Base-by-base conservation (phyloP, 2,797 vertebrate species). In the Chlorospingus semifuscus region DNA sequence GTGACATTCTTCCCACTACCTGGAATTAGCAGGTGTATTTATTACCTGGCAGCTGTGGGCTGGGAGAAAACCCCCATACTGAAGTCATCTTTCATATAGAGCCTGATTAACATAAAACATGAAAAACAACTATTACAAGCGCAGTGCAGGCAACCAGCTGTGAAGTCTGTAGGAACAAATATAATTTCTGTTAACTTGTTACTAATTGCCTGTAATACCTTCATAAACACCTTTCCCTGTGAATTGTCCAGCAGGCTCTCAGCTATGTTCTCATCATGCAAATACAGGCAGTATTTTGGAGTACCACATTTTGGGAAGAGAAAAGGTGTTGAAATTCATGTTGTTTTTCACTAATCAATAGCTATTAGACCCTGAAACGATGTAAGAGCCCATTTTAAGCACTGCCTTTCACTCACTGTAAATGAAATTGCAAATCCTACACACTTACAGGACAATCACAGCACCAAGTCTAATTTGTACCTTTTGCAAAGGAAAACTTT, bases 41-140 rank as follows among this genome's bases (percentile, higher is more conserved):
- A 53, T 71, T 90, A 83, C 41, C 82, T 64, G 68, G 68, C 75
- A 87, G 84, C 81, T 80, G 47, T 65, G 57, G 71, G 71, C 8
- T 69, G 75, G 56, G 32, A 83, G 71, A 93, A 92, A 76, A 84
- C 15, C 20, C 24, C 34, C 71, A 74, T 37, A 46, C 44, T 84
- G 50, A 70, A 87, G 75, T 80, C 15, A 79, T 55, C 55, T 76
- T 70, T 84, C 65, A 85, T 37, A 71, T 27, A 53, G 41, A 88
- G 80, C 13, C 53, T 78, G 50, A 77, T 74, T 83, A 88, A 83
- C 29, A 21, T 36, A 44, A 87, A 65, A 34, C 32, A 74, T 9
- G 18, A 89, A 82, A 85, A 90, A 87, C 49, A 86, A 72, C 61
- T 70, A 34, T 72, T 47, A 49, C 64, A 89, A 89, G 63, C 56